Evolutionary conservation across 2,113 vertebrate genomes (phyloP), one percentile per base, ranked within the genome.

Genomic region (Pelecanus crispus): DNA sequence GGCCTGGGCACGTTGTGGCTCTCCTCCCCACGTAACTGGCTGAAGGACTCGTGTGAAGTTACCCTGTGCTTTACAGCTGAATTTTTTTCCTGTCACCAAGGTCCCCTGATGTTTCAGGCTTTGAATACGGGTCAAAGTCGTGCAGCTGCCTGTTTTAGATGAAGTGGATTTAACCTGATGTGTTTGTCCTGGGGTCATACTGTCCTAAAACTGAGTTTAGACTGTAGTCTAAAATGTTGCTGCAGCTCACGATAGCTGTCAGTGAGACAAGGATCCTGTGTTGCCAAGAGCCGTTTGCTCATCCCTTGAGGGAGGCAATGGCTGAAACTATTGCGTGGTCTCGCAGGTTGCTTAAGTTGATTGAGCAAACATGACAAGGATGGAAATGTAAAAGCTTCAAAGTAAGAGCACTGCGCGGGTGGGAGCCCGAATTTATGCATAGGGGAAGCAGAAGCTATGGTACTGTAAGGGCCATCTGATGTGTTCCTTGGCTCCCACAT

Each of bases 401-500:
- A 85, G 25, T 28, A 44, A 70, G 49, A 70, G 58, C 24, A 25
- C 25, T 34, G 10, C 1, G 1, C 25, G 53, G 31, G 40, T 70
- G 49, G 67, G 40, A 34, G 71, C 49, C 24, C 0, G 2, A 11
- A 29, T 28, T 38, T 26, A 5, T 6, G 10, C 18, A 11, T 0
- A 21, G 4, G 31, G 17, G 26, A 71, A 90, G 67, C 20, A 62
- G 49, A 32, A 34, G 20, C 18, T 72, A 7, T 67, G 44, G 45
- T 73, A 28, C 8, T 4, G 0, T 24, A 25, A 45, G 49, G 49
- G 32, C 14, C 10, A 17, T 29, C 18, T 1, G 0, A 17, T 56
- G 34, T 31, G 34, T 89, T 56, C 28, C 45, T 28, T 3, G 19
- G 28, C 59, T 28, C 28, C 14, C 13, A 6, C 0, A 1, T 61